A percentile compares a stretch with the other conserved stretches of the same genome.
Conservation (phyloP, 2,113 vertebrate genomes). For the Burhinus bistriatus region DNA sequence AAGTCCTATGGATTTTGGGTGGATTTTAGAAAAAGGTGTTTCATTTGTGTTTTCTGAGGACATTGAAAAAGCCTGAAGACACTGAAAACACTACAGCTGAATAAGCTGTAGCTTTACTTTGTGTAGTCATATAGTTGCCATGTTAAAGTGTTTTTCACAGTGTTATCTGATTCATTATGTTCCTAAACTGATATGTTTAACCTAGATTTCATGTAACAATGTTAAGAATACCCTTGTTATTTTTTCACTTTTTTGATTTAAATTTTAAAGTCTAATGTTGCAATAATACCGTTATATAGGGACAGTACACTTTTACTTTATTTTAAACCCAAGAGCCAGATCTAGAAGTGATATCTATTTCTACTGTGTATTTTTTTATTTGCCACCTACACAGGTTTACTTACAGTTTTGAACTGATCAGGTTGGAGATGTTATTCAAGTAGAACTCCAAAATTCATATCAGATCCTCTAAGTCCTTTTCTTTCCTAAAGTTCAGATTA, state of each 20-base stretch:
- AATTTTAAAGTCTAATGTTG: neutral
- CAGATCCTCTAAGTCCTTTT: neutral
- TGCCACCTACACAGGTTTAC: neutral
- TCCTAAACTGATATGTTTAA: neutral
- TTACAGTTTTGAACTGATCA: neutral
- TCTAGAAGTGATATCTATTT: neutral
- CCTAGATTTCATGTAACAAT: neutral
- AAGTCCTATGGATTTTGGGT: neutral
- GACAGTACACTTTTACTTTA: neutral
- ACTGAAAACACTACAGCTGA: neutral
- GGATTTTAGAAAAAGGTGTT: neutral
- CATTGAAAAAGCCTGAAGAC: neutral
- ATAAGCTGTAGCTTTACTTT: neutral
- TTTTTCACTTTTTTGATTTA: neutral
- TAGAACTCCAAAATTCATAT: neutral
- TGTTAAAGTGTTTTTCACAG: neutral
- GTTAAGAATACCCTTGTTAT: neutral
- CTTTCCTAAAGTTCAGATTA: neutral
- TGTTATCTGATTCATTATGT: neutral
- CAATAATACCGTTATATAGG: neutral
- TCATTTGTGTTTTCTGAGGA: neutral
- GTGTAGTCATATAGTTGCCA: neutral
- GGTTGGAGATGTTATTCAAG: neutral
- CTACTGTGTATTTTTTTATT: neutral
- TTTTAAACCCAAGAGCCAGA: neutral